Base-by-base conservation (phyloP, 2,888 invertebrate species). In the Nesidiocoris tenuis region DNA sequence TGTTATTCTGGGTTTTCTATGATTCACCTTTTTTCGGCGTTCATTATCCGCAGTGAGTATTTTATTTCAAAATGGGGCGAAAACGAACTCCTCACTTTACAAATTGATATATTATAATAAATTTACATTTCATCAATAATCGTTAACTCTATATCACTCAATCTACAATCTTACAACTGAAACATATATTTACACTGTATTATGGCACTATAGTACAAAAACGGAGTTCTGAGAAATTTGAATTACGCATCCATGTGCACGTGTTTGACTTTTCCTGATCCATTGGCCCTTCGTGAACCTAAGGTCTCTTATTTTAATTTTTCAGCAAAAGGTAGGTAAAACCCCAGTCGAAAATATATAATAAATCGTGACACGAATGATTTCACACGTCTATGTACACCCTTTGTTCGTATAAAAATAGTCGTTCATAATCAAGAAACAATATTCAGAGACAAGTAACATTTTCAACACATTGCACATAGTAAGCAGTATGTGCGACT, bases 201-300 rank as follows among this genome's bases (percentile, higher is more conserved):
- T 76, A 76, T 76, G 78, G 78, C 78, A 78, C 78, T 76, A 78
- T 78, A 70, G 18, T 70, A 74, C 74, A 74, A n/a, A n/a, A n/a
- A n/a, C n/a, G n/a, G n/a, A n/a, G n/a, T n/a, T n/a, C n/a, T n/a
- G n/a, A n/a, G n/a, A n/a, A n/a, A n/a, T n/a, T n/a, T n/a, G n/a
- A n/a, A n/a, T n/a, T n/a, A n/a, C n/a, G n/a, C n/a, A n/a, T n/a
- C n/a, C n/a, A n/a, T n/a, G n/a, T n/a, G n/a, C n/a, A n/a, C n/a
- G n/a, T n/a, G n/a, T n/a, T n/a, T n/a, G n/a, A n/a, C n/a, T n/a
- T n/a, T n/a, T n/a, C n/a, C n/a, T n/a, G n/a, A n/a, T n/a, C n/a
- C n/a, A n/a, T n/a, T n/a, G n/a, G n/a, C n/a, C n/a, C n/a, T n/a
- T n/a, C n/a, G n/a, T n/a, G n/a, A n/a, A n/a, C n/a, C n/a, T n/a